Evolutionary conservation across 1,140 invertebrate genomes (phyloP).

Genomic region (Drosophila erecta): DNA sequence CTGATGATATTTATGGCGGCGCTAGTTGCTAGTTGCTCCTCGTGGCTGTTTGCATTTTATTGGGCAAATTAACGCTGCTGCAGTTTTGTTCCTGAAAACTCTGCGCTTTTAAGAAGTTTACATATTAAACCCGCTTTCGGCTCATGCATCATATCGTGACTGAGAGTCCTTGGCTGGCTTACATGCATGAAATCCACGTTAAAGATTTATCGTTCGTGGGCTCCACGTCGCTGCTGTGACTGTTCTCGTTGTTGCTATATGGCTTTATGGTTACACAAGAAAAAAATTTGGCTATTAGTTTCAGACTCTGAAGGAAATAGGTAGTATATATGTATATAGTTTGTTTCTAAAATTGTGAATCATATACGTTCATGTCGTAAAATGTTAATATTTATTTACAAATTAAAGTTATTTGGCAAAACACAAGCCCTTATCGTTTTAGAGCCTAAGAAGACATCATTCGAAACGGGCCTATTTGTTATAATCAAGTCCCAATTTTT

Average conservation of each 20-base stretch:
- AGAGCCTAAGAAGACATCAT: too few species aligned
- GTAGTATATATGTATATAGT: not conserved
- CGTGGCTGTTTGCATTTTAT: conserved; percentile 46
- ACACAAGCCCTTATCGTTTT: too few species aligned
- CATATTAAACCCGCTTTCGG: conserved; percentile 53
- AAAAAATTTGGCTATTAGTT: not conserved
- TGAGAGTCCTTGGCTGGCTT: conserved; percentile 55
- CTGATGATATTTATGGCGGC: conserved; percentile 74
- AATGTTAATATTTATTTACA: too few species aligned
- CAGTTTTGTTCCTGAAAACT: conserved; percentile 43
- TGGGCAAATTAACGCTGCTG: conserved; percentile 52
- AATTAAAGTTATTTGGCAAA: too few species aligned
- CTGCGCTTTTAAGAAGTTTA: conserved; percentile 38
- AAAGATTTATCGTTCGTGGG: conserved; percentile 67
- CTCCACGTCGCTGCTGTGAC: conserved; percentile 6
- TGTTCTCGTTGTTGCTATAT: conserved; percentile 19
- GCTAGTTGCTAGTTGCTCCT: conserved; percentile 26
- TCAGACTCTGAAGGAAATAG: not conserved
- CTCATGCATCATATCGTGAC: conserved; percentile 54
- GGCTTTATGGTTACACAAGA: conserved; percentile 24
- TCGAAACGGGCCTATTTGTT: not conserved
- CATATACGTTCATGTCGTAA: not conserved
- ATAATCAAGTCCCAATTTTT: not conserved
- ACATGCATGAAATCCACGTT: conserved; percentile 67
- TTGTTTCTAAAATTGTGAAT: not conserved